Percentiles rank a stretch among this genome's conserved stretches.
Evolutionary conservation across 1,140 invertebrate genomes (phyloP).

Genomic region (Platyscapa corneri): DNA sequence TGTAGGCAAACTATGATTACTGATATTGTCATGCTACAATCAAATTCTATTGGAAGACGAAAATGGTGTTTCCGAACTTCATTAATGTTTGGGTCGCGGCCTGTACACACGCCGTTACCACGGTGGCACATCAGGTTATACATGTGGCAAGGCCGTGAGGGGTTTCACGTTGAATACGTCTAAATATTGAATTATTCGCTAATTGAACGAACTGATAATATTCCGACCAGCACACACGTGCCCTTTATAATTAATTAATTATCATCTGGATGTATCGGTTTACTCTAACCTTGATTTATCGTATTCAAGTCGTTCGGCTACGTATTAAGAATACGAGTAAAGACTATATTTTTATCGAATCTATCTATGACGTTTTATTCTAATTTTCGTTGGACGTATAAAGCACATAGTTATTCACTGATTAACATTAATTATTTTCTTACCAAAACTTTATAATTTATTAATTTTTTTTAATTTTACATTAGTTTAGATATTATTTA

Average conservation of each 20-base stretch:
- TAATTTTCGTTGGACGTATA: too few species aligned
- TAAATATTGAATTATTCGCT: constrained; percentile 48
- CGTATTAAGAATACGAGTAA: too few species aligned
- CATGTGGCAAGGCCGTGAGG: neutral
- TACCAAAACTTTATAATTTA: too few species aligned
- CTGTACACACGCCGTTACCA: neutral
- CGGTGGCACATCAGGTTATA: neutral
- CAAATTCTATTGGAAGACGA: constrained; percentile 21
- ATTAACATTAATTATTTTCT: too few species aligned
- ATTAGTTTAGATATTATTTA: too few species aligned
- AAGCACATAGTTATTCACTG: too few species aligned
- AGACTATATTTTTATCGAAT: too few species aligned
- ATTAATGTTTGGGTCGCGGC: constrained; percentile 23
- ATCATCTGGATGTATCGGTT: neutral
- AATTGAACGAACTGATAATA: constrained; percentile 37
- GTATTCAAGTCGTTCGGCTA: too few species aligned
- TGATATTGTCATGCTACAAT: constrained; percentile 4
- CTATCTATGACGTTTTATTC: too few species aligned
- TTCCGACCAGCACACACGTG: constrained; percentile 4
- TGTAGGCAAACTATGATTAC: neutral
- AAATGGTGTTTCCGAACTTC: constrained; percentile 46
- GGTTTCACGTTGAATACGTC: neutral
- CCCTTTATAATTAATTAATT: constrained; percentile 27
- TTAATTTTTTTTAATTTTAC: too few species aligned
- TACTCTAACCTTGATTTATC: neutral